These are phyloP conservation scores for Baronia brevicornis DNA, from an alignment of 2,888 invertebrate species.

Conservation along the genomic window DNA sequence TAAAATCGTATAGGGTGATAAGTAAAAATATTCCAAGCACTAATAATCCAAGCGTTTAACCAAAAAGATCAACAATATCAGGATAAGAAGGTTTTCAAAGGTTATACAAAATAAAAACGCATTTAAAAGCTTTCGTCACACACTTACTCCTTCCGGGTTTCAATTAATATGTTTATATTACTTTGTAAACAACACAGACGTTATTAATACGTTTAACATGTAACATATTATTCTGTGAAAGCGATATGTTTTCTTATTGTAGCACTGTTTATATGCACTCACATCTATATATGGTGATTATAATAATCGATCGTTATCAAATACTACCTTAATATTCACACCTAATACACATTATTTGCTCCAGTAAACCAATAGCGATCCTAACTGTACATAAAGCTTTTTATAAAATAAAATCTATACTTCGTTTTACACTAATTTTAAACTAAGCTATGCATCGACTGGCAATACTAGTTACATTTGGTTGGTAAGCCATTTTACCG, in stretches of 20 bases:
- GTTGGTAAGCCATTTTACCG: constrained; percentile 42
- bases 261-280: constrained; percentile 57
- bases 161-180: constrained; percentile 11
- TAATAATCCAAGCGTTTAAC: too few relatives aligned
- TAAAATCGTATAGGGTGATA: too few relatives aligned
- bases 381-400: constrained; percentile 71
- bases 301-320: constrained; percentile 61
- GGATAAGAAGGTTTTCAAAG: too few relatives aligned
- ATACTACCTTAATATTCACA: constrained; percentile 68
- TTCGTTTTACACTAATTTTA: constrained; percentile 50
- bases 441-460: constrained; percentile 65
- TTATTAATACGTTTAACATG: constrained; percentile 35
- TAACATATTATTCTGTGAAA: constrained; percentile 53
- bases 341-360: constrained; percentile 54
- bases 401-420: constrained; percentile 70
- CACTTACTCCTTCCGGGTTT: constrained; percentile 5
- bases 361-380: constrained; percentile 55
- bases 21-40: too few relatives aligned
- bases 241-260: constrained; percentile 74
- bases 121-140: neutral
- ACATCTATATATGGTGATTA: constrained; percentile 43
- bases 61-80: too few relatives aligned
- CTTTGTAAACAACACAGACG: constrained; percentile 45
- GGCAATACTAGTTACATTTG: constrained; percentile 44
- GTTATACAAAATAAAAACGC: too few relatives aligned